Conservation (phyloP, 1,140 invertebrate species). For the Platyscapa corneri region DNA sequence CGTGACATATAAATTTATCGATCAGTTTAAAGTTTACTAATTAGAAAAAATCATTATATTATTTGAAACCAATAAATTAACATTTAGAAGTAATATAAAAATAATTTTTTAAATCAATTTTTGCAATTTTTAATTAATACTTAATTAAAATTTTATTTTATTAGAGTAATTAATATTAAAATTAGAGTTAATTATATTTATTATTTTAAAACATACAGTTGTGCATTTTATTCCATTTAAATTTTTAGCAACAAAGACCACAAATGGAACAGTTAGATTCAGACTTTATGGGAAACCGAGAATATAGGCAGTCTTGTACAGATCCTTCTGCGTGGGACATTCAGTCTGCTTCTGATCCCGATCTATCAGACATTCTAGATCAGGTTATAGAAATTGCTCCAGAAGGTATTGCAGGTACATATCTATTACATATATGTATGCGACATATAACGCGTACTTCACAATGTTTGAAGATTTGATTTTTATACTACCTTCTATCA, state of each 20-base stretch:
- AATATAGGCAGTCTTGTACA: constrained; percentile 63
- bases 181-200: background rate
- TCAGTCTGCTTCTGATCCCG: constrained; percentile 78
- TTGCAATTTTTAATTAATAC: too few species aligned
- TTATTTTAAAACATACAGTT: background rate
- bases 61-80: background rate
- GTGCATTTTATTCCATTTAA: background rate
- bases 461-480: background rate
- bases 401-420: constrained; percentile 68
- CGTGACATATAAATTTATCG: background rate
- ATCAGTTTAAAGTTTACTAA: background rate
- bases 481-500: constrained; percentile 48
- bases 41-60: background rate
- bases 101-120: background rate
- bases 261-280: constrained; percentile 71
- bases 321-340: constrained; percentile 70
- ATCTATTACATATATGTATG: background rate
- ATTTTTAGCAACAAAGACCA: constrained; percentile 68
- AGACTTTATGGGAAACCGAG: constrained; percentile 66
- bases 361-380: constrained; percentile 87
- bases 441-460: background rate
- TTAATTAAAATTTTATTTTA: too few species aligned
- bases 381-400: constrained; percentile 87
- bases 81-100: background rate
- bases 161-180: too few species aligned